Conservation (phyloP, 2,888 invertebrate genomes). For the Cacoxenus indagator region DNA sequence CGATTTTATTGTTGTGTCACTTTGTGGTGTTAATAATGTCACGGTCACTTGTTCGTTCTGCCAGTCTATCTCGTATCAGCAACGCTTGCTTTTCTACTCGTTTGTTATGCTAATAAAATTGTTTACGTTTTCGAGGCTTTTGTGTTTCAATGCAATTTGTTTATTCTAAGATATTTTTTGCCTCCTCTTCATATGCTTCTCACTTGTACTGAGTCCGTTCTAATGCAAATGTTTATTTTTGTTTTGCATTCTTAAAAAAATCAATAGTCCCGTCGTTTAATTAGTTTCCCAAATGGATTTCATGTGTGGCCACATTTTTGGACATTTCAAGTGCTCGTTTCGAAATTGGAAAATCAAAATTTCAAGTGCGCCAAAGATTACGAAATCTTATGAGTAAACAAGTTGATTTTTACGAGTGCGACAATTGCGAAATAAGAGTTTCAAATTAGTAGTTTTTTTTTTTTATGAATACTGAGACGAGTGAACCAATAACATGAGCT, state of each 20-base stretch:
- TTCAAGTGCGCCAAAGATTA: slow-evolving; percentile 42
- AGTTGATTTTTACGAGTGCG: too few relatives aligned
- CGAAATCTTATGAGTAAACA: too few relatives aligned
- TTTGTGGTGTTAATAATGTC: slow-evolving; percentile 24
- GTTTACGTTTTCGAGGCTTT: neutral
- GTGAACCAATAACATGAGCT: too few relatives aligned
- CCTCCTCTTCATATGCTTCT: neutral
- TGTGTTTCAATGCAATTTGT: neutral
- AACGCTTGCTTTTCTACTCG: neutral
- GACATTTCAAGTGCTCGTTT: slow-evolving; percentile 51
- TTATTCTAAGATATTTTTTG: neutral
- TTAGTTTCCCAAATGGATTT: slow-evolving; percentile 2
- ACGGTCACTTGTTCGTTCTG: slow-evolving; percentile 1
- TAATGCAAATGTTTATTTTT: slow-evolving; percentile 1
- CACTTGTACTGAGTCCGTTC: neutral
- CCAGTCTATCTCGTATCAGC: neutral
- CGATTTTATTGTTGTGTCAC: slow-evolving; percentile 22
- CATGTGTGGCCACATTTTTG: neutral
- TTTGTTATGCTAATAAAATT: slow-evolving; percentile 15
- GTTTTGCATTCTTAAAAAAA: slow-evolving; percentile 4
- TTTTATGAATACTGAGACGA: too few relatives aligned
- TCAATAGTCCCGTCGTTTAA: slow-evolving; percentile 10
- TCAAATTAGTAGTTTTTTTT: too few relatives aligned
- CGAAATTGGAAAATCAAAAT: slow-evolving; percentile 61
- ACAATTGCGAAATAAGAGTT: too few relatives aligned